These are phyloP conservation scores for Picus viridis DNA, from an alignment of 2,797 vertebrate species.

Conservation along the genomic window DNA sequence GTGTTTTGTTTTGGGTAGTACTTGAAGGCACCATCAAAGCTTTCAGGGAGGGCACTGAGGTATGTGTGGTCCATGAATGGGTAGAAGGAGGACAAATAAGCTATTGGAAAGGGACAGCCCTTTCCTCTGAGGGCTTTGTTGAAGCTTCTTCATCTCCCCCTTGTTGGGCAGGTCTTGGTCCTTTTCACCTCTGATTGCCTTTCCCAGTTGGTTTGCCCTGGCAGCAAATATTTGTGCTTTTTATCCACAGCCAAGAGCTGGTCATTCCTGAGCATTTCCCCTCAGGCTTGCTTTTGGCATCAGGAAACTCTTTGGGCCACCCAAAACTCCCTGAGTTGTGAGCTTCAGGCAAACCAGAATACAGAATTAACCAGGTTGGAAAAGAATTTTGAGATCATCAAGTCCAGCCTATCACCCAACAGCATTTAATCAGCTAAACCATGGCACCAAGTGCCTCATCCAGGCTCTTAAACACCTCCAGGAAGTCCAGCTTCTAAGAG, in stretches of 20 bases:
- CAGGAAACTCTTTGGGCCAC: not conserved
- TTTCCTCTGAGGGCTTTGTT: not conserved
- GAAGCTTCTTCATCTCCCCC: not conserved
- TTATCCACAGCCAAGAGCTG: not conserved
- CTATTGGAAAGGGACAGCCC: not conserved
- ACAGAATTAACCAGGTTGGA: too few relatives aligned
- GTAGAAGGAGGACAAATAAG: not conserved
- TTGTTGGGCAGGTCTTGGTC: not conserved
- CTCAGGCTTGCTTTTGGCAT: not conserved
- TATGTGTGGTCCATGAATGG: not conserved
- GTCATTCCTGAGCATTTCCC: not conserved
- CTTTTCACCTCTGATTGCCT: not conserved
- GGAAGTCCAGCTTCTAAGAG: too few relatives aligned
- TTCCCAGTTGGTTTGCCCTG: not conserved
- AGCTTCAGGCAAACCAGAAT: not conserved
- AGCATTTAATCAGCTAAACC: too few relatives aligned
- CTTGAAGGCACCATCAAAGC: not conserved
- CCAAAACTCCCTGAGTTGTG: rapidly evolving
- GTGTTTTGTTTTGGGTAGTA: constrained; percentile 4
- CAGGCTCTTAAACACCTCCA: too few relatives aligned
- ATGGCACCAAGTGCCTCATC: too few relatives aligned
- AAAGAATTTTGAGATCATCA: too few relatives aligned
- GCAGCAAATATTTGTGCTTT: not conserved
- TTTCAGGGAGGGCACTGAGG: not conserved
- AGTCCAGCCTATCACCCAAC: too few relatives aligned